Evolutionary conservation across 1,140 invertebrate genomes (phyloP), one percentile per base, ranked within the genome.

Genomic region (Diprion similis): DNA sequence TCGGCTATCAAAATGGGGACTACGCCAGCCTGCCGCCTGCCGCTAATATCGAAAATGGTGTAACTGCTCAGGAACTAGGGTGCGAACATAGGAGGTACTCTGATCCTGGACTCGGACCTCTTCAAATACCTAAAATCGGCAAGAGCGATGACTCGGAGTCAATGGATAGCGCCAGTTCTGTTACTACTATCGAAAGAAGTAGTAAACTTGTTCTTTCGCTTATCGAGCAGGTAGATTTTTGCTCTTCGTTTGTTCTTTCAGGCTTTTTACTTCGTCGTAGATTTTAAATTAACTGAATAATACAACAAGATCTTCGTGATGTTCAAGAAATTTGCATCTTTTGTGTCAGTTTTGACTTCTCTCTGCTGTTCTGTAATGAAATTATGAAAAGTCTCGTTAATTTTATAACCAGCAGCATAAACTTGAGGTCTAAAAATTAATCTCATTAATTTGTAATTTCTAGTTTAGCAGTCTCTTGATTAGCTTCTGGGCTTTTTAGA

Each of bases 71-170:
- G 8, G 86, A 87, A 66, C 68, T 85, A 11, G 86, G 77, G 71
- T 84, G 82, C 0, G 86, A 87, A 18, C 87, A 88, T 17, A 82
- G 90, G 59, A 83, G 90, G 72, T 90, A 89, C 74, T 90, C 89
- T 0, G 90, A 91, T 83, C 90, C 89, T 75, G 90, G 90, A 0
- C 72, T 91, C 15, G 87, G 83, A 9, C 89, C 89, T 19, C 86
- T 88, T 24, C 87, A 90, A n/a, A 69, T 77, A 0, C 74, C 78
- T 0, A 71, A 71, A 47, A 76, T 77, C 64, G 66, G 51, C 11
- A 75, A 80, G 48, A 88, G 84, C 76, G 89, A 89, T 72, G 88
- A 88, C 46, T 84, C 79, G 24, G 89, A 85, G 46, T 86, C 82
- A 64, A 74, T 51, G 0, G 84, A 83, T 1, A 85, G 83, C 68